These are phyloP conservation scores for Drosophila orena DNA, from an alignment of 1,140 invertebrate species.

Conservation along the genomic window DNA sequence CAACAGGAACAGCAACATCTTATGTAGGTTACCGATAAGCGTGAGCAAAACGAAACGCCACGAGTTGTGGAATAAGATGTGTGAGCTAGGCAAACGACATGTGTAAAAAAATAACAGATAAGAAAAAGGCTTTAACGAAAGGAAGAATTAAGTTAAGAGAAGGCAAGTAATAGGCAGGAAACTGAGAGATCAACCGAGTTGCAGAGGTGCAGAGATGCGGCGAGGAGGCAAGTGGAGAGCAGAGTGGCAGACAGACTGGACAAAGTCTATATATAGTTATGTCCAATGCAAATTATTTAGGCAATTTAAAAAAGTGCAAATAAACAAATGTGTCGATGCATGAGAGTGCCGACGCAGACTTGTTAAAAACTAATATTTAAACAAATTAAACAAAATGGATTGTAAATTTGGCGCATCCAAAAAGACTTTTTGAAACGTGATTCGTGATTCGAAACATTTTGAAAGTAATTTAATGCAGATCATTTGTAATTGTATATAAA, in stretches of 20 bases:
- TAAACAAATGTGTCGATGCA: background rate
- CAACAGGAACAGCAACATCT: background rate
- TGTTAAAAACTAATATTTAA: background rate
- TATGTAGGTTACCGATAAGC: background rate
- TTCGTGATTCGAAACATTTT: too few species aligned
- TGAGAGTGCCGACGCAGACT: background rate
- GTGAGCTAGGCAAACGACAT: background rate
- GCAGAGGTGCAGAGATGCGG: background rate
- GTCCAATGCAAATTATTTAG: background rate
- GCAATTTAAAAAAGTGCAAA: conserved; percentile 1
- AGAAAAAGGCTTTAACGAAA: conserved; percentile 12
- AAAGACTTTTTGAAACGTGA: background rate
- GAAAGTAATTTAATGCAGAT: background rate
- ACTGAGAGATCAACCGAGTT: background rate
- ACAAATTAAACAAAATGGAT: background rate
- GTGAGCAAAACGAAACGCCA: background rate
- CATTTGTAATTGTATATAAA: conserved; percentile 3
- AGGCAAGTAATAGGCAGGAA: background rate
- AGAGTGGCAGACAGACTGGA: conserved; percentile 3
- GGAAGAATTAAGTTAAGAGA: conserved; percentile 6
- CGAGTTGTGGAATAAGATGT: background rate
- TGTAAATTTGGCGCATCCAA: background rate
- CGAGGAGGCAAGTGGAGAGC: background rate
- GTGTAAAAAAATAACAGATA: background rate
- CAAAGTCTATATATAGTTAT: background rate